Percentiles rank a stretch among this genome's conserved stretches.
phyloP scores from a whole-genome alignment of 1,140 invertebrate genomes.

The Panagrolaimus sp. region DNA sequence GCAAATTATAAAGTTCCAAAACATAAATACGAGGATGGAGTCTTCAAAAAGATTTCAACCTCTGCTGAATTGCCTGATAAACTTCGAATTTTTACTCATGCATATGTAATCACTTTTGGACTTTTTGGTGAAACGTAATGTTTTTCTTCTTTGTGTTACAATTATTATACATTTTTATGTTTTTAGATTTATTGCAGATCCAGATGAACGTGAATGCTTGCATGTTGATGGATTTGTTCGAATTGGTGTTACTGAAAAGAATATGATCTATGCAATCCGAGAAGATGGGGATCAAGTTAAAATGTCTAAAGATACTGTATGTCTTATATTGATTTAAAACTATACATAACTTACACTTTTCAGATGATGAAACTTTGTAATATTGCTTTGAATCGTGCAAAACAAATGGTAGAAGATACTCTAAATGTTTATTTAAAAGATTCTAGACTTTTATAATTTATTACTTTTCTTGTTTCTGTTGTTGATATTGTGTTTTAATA shows the following conservation, averaged over 20 bases:
- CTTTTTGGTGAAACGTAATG: neutral
- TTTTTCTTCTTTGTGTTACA: no score
- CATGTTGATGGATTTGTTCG: conserved; percentile 7
- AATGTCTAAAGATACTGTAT: neutral
- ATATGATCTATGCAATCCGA: neutral
- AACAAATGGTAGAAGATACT: neutral
- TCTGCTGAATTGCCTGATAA: conserved; percentile 2
- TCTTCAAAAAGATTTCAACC: conserved; percentile 9
- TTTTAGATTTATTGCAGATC: neutral
- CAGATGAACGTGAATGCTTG: conserved; percentile 4
- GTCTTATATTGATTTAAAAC: no score
- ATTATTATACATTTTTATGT: no score
- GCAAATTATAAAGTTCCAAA: neutral
- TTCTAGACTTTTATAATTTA: no score
- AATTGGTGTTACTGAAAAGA: neutral
- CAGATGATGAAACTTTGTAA: neutral
- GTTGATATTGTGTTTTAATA: no score
- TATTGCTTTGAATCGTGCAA: neutral
- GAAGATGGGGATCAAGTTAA: conserved; percentile 2
- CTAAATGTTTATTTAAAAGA: neutral
- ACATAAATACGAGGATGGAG: neutral
- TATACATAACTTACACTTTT: no score
- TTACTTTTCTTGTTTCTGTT: no score
- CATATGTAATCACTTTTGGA: neutral
- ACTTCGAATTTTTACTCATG: neutral